A percentile compares a stretch with the other conserved stretches of the same genome.
These are phyloP conservation scores for Thereva unica DNA, from an alignment of 2,888 invertebrate genomes.

Conservation along the genomic window DNA sequence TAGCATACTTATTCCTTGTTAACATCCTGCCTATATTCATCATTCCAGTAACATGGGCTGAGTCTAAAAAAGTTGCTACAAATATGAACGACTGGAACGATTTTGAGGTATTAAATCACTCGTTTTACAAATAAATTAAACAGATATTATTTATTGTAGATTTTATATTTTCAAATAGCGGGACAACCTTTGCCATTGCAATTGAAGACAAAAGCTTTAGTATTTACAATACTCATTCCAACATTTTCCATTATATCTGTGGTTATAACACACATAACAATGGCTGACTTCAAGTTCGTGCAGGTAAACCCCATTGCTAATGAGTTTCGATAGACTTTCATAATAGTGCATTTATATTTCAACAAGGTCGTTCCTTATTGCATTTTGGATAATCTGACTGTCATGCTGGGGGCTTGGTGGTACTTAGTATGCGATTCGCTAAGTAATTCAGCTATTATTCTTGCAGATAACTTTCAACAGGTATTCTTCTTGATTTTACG, in stretches of 20 bases:
- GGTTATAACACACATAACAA: slow-evolving; percentile 70
- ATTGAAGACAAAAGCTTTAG: slow-evolving; percentile 64
- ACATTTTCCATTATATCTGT: slow-evolving; percentile 67
- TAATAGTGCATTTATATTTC: slow-evolving; percentile 24
- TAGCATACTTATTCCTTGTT: slow-evolving; percentile 74
- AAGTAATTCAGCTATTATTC: slow-evolving; percentile 66
- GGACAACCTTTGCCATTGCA: slow-evolving; percentile 63
- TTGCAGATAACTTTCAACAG: slow-evolving; percentile 72
- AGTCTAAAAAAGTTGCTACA: slow-evolving; percentile 66
- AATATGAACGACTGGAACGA: slow-evolving; percentile 69
- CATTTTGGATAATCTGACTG: slow-evolving; percentile 70
- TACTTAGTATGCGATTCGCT: slow-evolving; percentile 69
- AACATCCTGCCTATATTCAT: slow-evolving; percentile 69
- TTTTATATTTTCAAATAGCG: slow-evolving; percentile 66
- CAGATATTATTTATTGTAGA: slow-evolving; percentile 52
- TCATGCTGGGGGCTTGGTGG: slow-evolving; percentile 73
- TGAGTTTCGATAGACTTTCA: neutral
- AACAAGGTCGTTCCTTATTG: slow-evolving; percentile 67
- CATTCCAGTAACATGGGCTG: slow-evolving; percentile 70
- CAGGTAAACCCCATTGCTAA: slow-evolving; percentile 58
- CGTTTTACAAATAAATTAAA: too few relatives aligned
- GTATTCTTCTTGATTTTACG: slow-evolving; percentile 49
- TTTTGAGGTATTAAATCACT: slow-evolving; percentile 63
- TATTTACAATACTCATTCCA: slow-evolving; percentile 65
- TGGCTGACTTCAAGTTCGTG: slow-evolving; percentile 68